Percentiles rank a stretch among this genome's conserved stretches.
Evolutionary conservation across 2,888 invertebrate genomes (phyloP).

Genomic region (Charanyca ferruginea): DNA sequence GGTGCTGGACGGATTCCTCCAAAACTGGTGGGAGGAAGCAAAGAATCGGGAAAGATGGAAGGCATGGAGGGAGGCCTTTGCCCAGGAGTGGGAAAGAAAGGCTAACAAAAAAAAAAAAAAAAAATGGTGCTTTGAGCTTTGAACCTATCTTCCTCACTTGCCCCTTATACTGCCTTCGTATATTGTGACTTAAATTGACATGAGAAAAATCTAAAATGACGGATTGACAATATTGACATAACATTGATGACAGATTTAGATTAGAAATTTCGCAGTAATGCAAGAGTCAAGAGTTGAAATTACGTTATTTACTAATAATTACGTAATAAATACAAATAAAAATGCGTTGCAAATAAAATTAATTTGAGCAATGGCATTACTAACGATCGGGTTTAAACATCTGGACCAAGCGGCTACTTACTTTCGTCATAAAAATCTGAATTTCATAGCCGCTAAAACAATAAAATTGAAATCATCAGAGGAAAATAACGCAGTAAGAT

Average conservation of each 20-base stretch:
- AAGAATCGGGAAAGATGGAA: no score
- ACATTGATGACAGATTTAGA: constrained; percentile 9
- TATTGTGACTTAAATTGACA: neutral
- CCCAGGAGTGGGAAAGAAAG: no score
- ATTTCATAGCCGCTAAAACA: constrained; percentile 48
- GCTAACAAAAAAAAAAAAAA: no score
- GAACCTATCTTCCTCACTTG: no score
- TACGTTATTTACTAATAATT: constrained; percentile 24
- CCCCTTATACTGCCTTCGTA: neutral
- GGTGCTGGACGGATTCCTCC: no score
- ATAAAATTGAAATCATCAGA: constrained; percentile 64
- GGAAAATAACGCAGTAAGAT: constrained; percentile 73
- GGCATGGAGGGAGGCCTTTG: no score
- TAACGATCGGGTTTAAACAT: constrained; percentile 40
- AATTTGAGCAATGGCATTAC: constrained; percentile 60
- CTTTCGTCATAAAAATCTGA: constrained; percentile 38
- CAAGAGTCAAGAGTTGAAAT: constrained; percentile 3
- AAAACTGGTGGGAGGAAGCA: no score
- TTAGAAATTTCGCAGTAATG: neutral
- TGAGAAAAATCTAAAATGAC: neutral
- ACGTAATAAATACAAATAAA: constrained; percentile 49
- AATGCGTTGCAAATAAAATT: constrained; percentile 19
- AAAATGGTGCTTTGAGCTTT: no score
- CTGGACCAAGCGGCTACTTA: constrained; percentile 33
- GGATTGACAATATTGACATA: no score